A percentile compares a stretch with the other conserved stretches of the same genome.
Evolutionary conservation across 2,113 vertebrate genomes (phyloP).

Genomic region (Pica pica): DNA sequence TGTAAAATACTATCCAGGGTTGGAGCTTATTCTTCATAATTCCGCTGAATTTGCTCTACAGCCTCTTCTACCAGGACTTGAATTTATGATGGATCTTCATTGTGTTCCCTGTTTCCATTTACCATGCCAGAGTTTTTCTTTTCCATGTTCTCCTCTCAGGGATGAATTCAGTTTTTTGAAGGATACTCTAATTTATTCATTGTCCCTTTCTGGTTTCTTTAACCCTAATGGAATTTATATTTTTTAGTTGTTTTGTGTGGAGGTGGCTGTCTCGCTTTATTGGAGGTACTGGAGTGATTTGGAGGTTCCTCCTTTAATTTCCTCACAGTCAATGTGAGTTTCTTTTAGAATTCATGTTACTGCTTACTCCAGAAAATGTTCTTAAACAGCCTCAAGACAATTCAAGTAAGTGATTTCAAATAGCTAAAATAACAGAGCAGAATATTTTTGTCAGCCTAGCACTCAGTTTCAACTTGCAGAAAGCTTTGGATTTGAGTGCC

Average conservation of each 20-base stretch:
- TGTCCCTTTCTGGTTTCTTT: background rate
- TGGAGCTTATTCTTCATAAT: background rate
- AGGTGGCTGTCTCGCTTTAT: background rate
- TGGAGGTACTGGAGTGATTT: background rate
- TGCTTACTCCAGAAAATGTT: background rate
- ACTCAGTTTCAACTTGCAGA: background rate
- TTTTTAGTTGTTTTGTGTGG: background rate
- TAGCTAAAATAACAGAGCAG: background rate
- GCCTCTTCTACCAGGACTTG: background rate
- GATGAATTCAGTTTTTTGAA: background rate
- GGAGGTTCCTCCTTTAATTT: background rate
- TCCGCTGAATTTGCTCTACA: background rate
- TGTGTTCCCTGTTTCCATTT: background rate
- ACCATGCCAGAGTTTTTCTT: background rate
- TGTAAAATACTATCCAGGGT: background rate
- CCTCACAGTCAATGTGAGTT: fast-evolving
- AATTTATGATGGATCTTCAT: background rate
- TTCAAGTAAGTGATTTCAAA: background rate
- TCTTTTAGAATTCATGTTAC: background rate
- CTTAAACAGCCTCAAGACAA: background rate
- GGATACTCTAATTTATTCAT: background rate
- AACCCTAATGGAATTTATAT: background rate
- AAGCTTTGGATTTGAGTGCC: background rate
- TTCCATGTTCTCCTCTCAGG: background rate
- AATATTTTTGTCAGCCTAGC: background rate